Base-by-base conservation (phyloP, 2,797 vertebrate species). In the Crocidura indochinensis region DNA sequence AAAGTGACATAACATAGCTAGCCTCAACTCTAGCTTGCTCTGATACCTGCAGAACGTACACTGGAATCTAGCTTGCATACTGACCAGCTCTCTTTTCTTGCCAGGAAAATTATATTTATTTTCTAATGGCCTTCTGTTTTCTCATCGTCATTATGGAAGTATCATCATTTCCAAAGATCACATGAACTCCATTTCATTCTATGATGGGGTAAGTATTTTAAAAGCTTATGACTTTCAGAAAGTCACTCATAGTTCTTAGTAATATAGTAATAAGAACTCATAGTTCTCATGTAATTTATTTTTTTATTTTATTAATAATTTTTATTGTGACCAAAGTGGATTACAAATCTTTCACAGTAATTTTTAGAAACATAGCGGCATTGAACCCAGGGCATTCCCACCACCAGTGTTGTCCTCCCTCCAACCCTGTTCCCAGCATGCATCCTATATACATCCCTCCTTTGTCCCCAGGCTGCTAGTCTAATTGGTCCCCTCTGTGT, bases 41-140 rank as follows among this genome's bases (percentile, higher is more conserved):
- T 85, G n/a, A 26, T 62, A 71, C 27, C 38, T 86, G 4, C 0
- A 64, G 75, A 62, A 65, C 88, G 26, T 31, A 53, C n/a, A 19
- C 1, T 89, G 84, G 31, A 68, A 77, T 75, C 38, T 84, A 31
- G 62, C 49, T 29, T 26, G 10, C 67, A 11, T 65, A n/a, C 92
- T 96, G 82, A 97, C 68, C 75, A 71, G 44, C 69, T 88, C 51
- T 93, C 71, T 76, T 75, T 97, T 97, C 49, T 2, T 97, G 97
- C 11, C 72, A 99, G 99, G 99, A 31, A 99, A 99, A 96, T 89
- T 99, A 24, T 95, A 98, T 92, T 99, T 99, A 98, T 99, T 99
- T 96, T 98, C 99, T 0, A 98, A 98, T 71, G 99, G 99, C 71
- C 95, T 99, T 94, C 97, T 99, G 51, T 99, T 99, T 89, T 96